Percentiles rank a stretch among this genome's conserved stretches.
Evolutionary conservation across 2,113 vertebrate genomes (phyloP).

Genomic region (Azemiops feae): DNA sequence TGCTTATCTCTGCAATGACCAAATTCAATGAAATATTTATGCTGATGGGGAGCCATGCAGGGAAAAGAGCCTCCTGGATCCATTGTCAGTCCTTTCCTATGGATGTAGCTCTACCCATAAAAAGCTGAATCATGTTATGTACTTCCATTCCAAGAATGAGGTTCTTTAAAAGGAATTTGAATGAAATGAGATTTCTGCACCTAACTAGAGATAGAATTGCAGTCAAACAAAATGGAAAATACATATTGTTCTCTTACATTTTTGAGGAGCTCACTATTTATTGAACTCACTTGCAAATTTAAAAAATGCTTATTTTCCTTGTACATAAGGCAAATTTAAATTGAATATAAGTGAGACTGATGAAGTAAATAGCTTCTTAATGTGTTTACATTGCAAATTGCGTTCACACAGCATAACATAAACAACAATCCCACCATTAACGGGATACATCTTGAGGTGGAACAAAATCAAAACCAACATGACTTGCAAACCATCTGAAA

Average conservation of each 20-base stretch:
- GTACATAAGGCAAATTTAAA: not conserved
- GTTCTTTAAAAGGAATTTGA: not conserved
- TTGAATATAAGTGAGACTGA: not conserved
- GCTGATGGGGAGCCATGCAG: not conserved
- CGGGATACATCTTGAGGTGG: not conserved
- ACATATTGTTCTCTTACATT: not conserved
- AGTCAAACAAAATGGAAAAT: not conserved
- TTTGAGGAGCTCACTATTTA: not conserved
- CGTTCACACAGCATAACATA: not conserved
- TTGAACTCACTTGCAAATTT: conserved; percentile 15
- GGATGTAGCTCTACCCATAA: not conserved
- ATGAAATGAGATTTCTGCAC: not conserved
- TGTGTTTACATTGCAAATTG: not conserved
- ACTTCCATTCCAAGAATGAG: not conserved
- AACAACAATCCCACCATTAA: not conserved
- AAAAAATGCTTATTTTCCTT: not conserved
- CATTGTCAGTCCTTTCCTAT: not conserved
- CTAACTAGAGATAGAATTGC: not conserved
- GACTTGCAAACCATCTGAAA: conserved; percentile 17
- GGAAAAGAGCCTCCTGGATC: not conserved
- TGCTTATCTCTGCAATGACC: not conserved
- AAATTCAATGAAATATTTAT: not conserved
- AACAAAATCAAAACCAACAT: not conserved
- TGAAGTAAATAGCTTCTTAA: conserved; percentile 5
- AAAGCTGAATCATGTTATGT: not conserved